These are phyloP conservation scores for Tretioscincus oriximinensis DNA, from an alignment of 2,113 vertebrate genomes.

Conservation along the genomic window DNA sequence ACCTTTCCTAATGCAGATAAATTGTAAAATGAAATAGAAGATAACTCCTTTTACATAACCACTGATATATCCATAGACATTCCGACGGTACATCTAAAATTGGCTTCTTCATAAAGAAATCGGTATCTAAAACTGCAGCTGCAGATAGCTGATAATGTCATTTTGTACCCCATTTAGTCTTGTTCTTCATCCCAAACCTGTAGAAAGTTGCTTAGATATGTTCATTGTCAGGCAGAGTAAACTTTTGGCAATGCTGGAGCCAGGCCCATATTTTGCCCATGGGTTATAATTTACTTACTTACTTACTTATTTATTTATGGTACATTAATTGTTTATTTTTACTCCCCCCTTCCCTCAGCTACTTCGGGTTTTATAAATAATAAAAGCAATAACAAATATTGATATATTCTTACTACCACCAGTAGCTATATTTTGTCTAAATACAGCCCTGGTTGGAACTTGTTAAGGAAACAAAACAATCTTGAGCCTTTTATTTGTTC, in stretches of 20 bases:
- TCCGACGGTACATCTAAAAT: constrained; percentile 45
- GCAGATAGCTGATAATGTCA: constrained; percentile 27
- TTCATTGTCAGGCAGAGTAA: constrained; percentile 32
- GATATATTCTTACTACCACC: too few species aligned
- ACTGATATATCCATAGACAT: constrained; percentile 53
- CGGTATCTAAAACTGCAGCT: constrained; percentile 38
- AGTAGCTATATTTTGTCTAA: too few species aligned
- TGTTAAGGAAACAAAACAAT: constrained; percentile 41
- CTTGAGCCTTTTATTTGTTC: constrained; percentile 51
- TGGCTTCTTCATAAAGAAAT: constrained; percentile 35
- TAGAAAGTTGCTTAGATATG: not conserved
- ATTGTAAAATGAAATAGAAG: not conserved
- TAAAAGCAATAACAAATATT: too few species aligned
- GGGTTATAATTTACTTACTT: too few species aligned
- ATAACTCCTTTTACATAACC: constrained; percentile 39
- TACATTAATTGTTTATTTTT: too few species aligned
- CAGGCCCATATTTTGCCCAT: too few species aligned
- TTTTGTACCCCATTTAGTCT: constrained; percentile 37
- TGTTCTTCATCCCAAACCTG: constrained; percentile 37
- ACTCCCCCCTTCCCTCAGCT: too few species aligned
- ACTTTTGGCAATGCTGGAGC: constrained; percentile 31
- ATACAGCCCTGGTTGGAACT: constrained; percentile 3
- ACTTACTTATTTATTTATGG: too few species aligned
- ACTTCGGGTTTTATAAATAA: too few species aligned
- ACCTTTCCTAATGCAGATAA: not conserved